Evolutionary conservation across 1,140 invertebrate genomes (phyloP).

Genomic region (Formica exsecta): DNA sequence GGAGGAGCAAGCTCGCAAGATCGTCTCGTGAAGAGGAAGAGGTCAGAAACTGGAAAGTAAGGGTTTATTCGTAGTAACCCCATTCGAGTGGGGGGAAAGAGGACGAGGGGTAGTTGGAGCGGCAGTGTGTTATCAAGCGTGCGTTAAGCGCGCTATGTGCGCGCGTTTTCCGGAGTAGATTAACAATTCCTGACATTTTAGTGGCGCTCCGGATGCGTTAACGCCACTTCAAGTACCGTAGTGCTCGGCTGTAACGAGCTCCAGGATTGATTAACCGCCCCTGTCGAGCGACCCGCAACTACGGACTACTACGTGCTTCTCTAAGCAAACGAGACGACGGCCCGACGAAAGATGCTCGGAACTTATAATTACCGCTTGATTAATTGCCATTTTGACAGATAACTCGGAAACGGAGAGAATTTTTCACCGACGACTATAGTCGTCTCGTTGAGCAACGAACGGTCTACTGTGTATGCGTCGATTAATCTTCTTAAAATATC

Average conservation of each 20-base stretch:
- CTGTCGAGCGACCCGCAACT: conserved; percentile 64
- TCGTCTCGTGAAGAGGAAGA: conserved; percentile 36
- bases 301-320: conserved; percentile 62
- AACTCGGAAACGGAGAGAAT: conserved; percentile 52
- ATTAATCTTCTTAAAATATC: conserved; percentile 61
- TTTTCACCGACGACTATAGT: conserved; percentile 40
- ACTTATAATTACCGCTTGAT: conserved; percentile 73
- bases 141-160: conserved; percentile 3
- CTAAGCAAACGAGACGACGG: conserved; percentile 73
- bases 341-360: conserved; percentile 65
- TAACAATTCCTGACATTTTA: conserved; percentile 80
- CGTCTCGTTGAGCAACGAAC: background rate
- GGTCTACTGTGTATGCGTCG: conserved; percentile 21
- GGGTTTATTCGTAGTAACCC: conserved; percentile 59
- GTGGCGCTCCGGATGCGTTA: conserved; percentile 70
- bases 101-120: background rate
- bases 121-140: conserved; percentile 42
- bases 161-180: conserved; percentile 60
- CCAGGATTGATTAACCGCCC: conserved; percentile 81
- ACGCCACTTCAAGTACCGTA: conserved; percentile 66
- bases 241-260: conserved; percentile 76
- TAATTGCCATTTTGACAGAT: conserved; percentile 74
- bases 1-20: conserved; percentile 52
- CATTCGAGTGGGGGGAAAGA: background rate
- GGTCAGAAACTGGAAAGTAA: conserved; percentile 62